Evolutionary conservation across 2,888 invertebrate genomes (phyloP).

Genomic region (Biston stratarius): DNA sequence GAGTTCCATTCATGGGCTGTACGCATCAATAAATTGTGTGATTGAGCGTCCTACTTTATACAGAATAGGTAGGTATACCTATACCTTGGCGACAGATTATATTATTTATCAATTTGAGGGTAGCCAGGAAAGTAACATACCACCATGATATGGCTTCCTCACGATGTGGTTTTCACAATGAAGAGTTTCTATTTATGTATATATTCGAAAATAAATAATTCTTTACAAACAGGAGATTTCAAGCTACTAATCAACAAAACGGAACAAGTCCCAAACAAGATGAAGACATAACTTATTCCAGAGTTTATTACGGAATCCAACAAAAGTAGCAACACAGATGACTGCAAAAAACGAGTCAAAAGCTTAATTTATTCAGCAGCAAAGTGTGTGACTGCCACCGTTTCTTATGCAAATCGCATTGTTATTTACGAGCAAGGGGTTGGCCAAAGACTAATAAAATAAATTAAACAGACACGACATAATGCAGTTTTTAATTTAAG

Average conservation of each 20-base stretch:
- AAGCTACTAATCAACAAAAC: conserved; percentile 2
- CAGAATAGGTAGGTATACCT: too few species aligned
- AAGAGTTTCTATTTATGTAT: too few species aligned
- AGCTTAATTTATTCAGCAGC: conserved; percentile 73
- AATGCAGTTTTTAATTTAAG: conserved; percentile 46
- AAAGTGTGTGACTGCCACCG: conserved; percentile 71
- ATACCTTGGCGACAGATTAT: too few species aligned
- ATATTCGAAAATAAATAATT: background rate
- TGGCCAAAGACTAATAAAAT: conserved; percentile 61
- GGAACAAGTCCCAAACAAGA: conserved; percentile 13
- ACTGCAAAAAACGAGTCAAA: conserved; percentile 37
- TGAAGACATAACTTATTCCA: conserved; percentile 30
- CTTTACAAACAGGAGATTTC: background rate
- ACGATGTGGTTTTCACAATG: too few species aligned
- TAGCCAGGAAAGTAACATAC: too few species aligned
- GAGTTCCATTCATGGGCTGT: too few species aligned
- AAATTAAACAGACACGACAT: conserved; percentile 53
- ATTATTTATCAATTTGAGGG: too few species aligned
- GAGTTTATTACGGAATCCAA: conserved; percentile 33
- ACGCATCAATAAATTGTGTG: too few species aligned
- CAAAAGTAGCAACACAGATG: conserved; percentile 33
- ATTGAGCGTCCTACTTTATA: too few species aligned
- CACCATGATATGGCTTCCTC: too few species aligned
- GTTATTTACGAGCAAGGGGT: conserved; percentile 76
- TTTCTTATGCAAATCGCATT: conserved; percentile 79